Evolutionary conservation across 2,888 invertebrate genomes (phyloP).

Genomic region (Drosophila sordidapex): DNA sequence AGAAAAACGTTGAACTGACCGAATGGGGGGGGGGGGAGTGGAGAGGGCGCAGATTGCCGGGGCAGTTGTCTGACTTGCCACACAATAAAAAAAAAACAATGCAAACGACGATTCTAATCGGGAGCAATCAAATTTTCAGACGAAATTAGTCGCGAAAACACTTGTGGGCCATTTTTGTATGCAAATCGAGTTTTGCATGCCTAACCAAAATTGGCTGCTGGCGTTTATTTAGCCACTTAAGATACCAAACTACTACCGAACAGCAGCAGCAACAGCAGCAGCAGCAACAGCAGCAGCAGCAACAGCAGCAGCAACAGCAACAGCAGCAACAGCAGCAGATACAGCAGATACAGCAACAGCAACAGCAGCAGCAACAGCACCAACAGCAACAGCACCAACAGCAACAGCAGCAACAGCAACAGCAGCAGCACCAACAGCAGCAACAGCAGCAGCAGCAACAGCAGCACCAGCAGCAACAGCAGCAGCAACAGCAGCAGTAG

Average conservation of each 20-base stretch:
- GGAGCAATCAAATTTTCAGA: conserved; percentile 78
- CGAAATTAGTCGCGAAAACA: conserved; percentile 76
- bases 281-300: not conserved
- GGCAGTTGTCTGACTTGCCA: conserved; percentile 10
- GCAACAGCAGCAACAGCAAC: not conserved
- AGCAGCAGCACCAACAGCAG: conserved; percentile 2
- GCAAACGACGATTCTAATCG: conserved; percentile 76
- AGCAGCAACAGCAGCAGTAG: not conserved
- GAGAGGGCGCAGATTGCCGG: not conserved
- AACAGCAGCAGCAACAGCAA: conserved; percentile 14
- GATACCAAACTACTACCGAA: conserved; percentile 37
- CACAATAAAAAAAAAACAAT: conserved; percentile 55
- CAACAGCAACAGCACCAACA: conserved; percentile 1
- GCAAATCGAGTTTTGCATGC: conserved; percentile 58
- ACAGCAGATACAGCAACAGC: conserved; percentile 5
- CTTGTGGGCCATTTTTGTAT: conserved; percentile 77
- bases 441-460: conserved; percentile 1
- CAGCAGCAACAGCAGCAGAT: conserved; percentile 1
- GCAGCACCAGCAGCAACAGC: not conserved
- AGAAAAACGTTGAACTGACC: conserved; percentile 19
- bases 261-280: conserved; percentile 27
- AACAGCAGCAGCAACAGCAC: conserved; percentile 2
- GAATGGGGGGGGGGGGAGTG: not conserved
- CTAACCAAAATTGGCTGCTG: conserved; percentile 65
- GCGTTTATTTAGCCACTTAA: conserved; percentile 70